A percentile compares a stretch with the other conserved stretches of the same genome.
These are phyloP conservation scores for Conistra vaccinii DNA, from an alignment of 2,888 invertebrate species.

Conservation along the genomic window DNA sequence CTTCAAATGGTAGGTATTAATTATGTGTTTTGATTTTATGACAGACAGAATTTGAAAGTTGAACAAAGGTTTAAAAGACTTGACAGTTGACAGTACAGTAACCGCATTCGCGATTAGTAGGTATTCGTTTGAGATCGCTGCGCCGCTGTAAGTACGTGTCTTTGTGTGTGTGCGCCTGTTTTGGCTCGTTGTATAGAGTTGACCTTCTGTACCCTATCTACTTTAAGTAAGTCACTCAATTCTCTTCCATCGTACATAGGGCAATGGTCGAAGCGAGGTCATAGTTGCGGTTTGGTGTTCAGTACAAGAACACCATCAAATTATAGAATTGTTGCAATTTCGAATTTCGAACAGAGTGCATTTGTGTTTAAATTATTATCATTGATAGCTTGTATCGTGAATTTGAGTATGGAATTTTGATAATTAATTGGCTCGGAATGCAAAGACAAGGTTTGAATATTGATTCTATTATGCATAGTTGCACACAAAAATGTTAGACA, in stretches of 20 bases:
- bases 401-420: neutral
- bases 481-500: neutral
- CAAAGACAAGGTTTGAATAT: neutral
- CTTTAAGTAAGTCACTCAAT: constrained; percentile 6
- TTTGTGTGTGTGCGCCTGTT: neutral
- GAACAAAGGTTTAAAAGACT: too few species aligned
- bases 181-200: neutral
- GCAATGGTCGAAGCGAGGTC: constrained; percentile 28
- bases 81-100: neutral
- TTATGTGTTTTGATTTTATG: neutral
- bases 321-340: constrained; percentile 20
- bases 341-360: constrained; percentile 1
- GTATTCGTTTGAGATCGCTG: neutral
- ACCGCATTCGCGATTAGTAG: neutral
- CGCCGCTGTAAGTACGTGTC: too few species aligned
- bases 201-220: neutral
- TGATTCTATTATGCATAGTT: neutral
- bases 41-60: too few species aligned
- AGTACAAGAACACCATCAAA: constrained; percentile 29
- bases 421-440: constrained; percentile 11
- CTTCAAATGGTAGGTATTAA: neutral
- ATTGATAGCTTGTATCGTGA: neutral
- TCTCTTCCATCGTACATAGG: constrained; percentile 22
- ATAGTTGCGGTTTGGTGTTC: constrained; percentile 31
- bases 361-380: constrained; percentile 23